Base-by-base conservation (phyloP, 2,797 vertebrate species). In the Acrocephalus scirpaceus region DNA sequence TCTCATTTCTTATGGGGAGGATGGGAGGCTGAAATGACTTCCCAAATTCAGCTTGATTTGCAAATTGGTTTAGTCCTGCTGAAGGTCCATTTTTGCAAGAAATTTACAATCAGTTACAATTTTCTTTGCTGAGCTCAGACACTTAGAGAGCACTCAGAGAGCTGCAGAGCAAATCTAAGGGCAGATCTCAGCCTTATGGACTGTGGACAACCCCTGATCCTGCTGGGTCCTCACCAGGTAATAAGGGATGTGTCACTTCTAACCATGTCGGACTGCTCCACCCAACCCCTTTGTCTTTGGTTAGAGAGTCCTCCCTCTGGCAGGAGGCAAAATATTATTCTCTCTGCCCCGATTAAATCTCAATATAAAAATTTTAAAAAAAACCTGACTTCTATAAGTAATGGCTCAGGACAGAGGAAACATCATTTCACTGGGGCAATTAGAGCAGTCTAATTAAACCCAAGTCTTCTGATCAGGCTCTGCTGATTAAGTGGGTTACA, bases 371-470 rank as follows among this genome's bases (percentile, higher is more conserved):
- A 40, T 20, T n/a, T n/a, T n/a, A 10, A 77, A 75, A 83, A 40
- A 95, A 45, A 38, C 22, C 53, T 72, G 70, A 20, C 56, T 60
- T 45, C 60, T 79, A 2, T 58, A 90, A 86, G 65, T 75, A 90
- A 94, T 69, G 88, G 84, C 47, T 88, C 53, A 88, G 85, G 91
- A 92, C 88, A 92, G 66, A 88, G 66, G 72, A 97, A 94, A 65
- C 81, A 85, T 96, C 78, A 78, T 93, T 96, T 94, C 76, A 95
- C 75, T 83, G 93, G 90, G 86, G 93, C 91, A 96, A 96, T 97
- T 96, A 95, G 92, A 8, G 20, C 80, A 62, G 88, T 76, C 90
- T 96, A 92, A 96, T 97, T 95, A 96, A 96, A 86, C 66, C 87
- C 65, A 65, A 80, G 92, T 40, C 86, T 94, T 93, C 88, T 26